phyloP scores from a whole-genome alignment of 2,888 invertebrate species.

The Muscina levida region DNA sequence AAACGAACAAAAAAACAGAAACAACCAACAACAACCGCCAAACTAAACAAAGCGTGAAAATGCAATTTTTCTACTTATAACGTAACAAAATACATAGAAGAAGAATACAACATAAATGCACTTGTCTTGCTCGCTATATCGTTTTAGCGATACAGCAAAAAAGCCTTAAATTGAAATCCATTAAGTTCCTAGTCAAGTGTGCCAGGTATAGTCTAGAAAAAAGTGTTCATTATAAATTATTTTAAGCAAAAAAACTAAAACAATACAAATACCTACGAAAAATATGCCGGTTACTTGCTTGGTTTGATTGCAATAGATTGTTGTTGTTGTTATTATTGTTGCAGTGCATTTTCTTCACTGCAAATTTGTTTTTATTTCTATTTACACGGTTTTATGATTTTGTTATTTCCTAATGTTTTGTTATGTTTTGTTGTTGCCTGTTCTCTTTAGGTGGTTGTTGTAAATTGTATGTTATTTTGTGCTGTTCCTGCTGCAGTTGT shows the following conservation, averaged over 20 bases:
- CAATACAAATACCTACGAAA: conserved; percentile 43
- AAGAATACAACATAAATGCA: conserved; percentile 21
- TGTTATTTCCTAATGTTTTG: conserved; percentile 57
- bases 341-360: conserved; percentile 22
- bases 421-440: not conserved
- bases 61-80: conserved; percentile 70
- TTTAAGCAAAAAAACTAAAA: not conserved
- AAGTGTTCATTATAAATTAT: conserved; percentile 6
- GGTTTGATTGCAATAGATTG: conserved; percentile 38
- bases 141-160: conserved; percentile 26
- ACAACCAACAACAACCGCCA: no score
- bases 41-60: conserved; percentile 76
- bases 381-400: conserved; percentile 63
- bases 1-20: no score
- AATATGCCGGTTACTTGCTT: conserved; percentile 31
- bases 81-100: conserved; percentile 33
- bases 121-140: not conserved
- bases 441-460: not conserved
- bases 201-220: conserved; percentile 9
- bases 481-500: conserved; percentile 7
- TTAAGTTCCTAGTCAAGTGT: conserved; percentile 43
- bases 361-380: conserved; percentile 52
- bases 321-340: conserved; percentile 33
- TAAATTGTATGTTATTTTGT: no score
- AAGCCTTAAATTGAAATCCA: conserved; percentile 27